Percentiles rank a stretch among this genome's conserved stretches.
Conservation (phyloP, 2,113 vertebrate genomes). For the Cnemophilus loriae region DNA sequence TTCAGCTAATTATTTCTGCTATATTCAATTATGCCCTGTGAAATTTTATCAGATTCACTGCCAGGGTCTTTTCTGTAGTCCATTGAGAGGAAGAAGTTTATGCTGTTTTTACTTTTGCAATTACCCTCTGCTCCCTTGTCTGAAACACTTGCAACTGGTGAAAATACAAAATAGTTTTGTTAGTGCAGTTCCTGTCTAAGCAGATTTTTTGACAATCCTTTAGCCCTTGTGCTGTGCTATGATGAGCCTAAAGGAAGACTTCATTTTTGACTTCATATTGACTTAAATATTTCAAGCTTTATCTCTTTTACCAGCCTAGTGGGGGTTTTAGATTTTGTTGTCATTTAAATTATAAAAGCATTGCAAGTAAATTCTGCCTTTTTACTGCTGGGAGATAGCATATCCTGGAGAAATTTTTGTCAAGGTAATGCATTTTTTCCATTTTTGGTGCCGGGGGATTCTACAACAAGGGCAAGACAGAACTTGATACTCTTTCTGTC, state of each 20-base stretch:
- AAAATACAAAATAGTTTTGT: not conserved
- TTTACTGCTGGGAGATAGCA: not conserved
- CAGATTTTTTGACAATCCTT: not conserved
- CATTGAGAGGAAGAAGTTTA: not conserved
- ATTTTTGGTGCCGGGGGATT: not conserved
- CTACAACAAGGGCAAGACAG: not conserved
- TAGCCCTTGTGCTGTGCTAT: not conserved
- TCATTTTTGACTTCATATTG: not conserved
- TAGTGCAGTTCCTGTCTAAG: not conserved
- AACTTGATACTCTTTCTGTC: not conserved
- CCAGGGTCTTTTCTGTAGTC: not conserved
- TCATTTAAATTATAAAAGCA: not conserved
- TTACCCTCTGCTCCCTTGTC: not conserved
- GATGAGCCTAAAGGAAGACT: not conserved
- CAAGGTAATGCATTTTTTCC: not conserved
- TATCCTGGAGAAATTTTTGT: not conserved
- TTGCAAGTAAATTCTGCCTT: not conserved
- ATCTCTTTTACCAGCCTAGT: not conserved
- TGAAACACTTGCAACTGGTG: not conserved
- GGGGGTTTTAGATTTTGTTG: not conserved
- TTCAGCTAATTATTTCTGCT: not conserved
- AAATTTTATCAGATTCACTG: not conserved
- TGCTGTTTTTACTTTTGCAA: not conserved
- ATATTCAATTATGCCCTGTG: not conserved
- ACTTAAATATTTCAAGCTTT: not conserved